Evolutionary conservation across 2,888 invertebrate species (phyloP), one percentile per base, ranked within the genome.

Genomic region (Polyommatus iphigenia): DNA sequence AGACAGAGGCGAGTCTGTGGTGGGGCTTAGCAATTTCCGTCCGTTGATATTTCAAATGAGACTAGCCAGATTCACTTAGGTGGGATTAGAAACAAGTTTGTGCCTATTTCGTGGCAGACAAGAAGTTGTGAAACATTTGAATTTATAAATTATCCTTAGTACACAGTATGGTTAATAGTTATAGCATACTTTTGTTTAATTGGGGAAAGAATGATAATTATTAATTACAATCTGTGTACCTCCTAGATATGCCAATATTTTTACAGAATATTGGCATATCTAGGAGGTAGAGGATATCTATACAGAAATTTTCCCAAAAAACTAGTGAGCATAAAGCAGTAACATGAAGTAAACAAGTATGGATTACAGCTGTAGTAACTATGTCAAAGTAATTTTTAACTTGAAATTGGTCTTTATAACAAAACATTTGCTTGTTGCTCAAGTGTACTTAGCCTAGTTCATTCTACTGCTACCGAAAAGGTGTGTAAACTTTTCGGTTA

Each of bases 381-480:
- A 13, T 29, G 67, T 67, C 67, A 67, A 67, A 67, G 67, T 67
- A 29, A 67, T 67, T 67, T 29, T 32, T 29, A 6, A 67, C 67
- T 67, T 29, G 29, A 67, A 67, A 67, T 29, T 67, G 15, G 15
- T 67, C 29, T 62, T 67, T 32, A 18, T 67, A 32, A 32, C 67
- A 67, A 67, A 67, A 67, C 62, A 62, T 62, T 62, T 15, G 24
- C 13, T 29, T 29, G 29, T 67, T 67, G 32, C 29, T 67, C 29
- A 67, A 67, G 29, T 67, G 67, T 67, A 32, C 29, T 29, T 67
- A 67, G 67, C 67, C 67, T 32, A 67, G 13, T 67, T 67, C 32
- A 29, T 6, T 29, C 5, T 6, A 24, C 62, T 62, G 24, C 13
- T 29, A 62, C 62, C 24, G 62, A 62, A 15, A 29, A 29, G 6